Evolutionary conservation across 2,888 invertebrate species (phyloP).

Genomic region (Andrena bicolor): DNA sequence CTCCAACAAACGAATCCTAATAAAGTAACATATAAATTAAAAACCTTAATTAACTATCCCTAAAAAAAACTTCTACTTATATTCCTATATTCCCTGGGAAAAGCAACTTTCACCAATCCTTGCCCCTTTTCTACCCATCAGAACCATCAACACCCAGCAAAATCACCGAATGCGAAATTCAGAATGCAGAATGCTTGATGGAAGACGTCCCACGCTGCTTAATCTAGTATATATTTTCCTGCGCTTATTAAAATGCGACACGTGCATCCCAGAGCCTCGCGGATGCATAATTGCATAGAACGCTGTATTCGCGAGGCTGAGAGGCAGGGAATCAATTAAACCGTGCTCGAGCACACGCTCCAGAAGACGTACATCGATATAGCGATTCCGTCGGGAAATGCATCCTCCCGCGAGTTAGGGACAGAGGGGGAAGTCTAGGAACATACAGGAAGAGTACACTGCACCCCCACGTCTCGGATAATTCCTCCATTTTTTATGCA

Average conservation of each 20-base stretch:
- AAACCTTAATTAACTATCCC: too few species aligned
- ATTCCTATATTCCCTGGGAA: too few species aligned
- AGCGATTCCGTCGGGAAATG: conserved; percentile 33
- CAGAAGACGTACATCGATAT: conserved; percentile 17
- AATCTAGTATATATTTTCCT: conserved; percentile 1
- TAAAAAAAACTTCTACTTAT: too few species aligned
- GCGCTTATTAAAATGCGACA: conserved; percentile 30
- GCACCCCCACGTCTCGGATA: too few species aligned
- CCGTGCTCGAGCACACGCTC: conserved; percentile 16
- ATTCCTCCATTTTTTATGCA: too few species aligned
- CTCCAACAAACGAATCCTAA: too few species aligned
- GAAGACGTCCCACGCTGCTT: background rate
- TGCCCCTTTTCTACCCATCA: too few species aligned
- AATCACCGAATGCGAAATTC: background rate
- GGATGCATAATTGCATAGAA: conserved; percentile 4
- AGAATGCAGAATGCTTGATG: background rate
- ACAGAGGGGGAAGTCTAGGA: background rate
- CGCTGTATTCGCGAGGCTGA: conserved; percentile 48
- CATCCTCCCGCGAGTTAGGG: background rate
- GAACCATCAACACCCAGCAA: background rate
- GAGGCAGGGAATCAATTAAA: conserved; percentile 57
- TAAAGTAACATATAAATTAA: too few species aligned
- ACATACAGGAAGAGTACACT: background rate
- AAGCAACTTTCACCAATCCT: too few species aligned
- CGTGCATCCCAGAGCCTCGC: conserved; percentile 6